phyloP scores from a whole-genome alignment of 2,888 invertebrate genomes.

The Patella depressa region DNA sequence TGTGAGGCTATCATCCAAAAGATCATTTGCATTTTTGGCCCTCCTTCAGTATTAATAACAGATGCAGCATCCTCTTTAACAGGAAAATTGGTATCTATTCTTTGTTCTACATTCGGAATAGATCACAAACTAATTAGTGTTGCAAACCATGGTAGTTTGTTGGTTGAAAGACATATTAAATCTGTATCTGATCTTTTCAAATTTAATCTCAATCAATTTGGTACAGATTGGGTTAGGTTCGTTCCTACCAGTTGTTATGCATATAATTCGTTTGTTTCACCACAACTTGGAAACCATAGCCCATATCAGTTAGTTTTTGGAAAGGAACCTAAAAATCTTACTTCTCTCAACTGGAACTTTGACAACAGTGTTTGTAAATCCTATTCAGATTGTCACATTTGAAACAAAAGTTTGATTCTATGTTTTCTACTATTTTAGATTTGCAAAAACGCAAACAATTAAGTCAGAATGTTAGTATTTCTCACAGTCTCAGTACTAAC shows the following conservation, averaged over 20 bases:
- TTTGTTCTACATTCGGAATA: not conserved
- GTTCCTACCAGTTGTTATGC: not conserved
- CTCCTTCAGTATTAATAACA: not conserved
- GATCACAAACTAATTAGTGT: not conserved
- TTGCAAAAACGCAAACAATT: not conserved
- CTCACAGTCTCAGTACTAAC: not conserved
- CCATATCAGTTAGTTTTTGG: constrained; percentile 8
- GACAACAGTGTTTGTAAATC: constrained; percentile 2
- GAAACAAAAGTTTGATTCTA: not conserved
- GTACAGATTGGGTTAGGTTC: not conserved
- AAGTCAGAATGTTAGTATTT: not conserved
- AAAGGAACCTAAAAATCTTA: not conserved
- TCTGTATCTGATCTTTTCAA: constrained; percentile 1
- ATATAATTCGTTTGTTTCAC: not conserved
- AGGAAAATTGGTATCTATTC: not conserved
- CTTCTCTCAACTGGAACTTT: constrained; percentile 2
- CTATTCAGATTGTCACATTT: not conserved
- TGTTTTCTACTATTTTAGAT: not conserved
- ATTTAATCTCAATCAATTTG: not conserved
- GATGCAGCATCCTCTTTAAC: not conserved
- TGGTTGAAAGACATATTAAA: not conserved
- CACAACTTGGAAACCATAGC: not conserved
- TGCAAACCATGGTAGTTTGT: not conserved
- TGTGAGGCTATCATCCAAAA: constrained; percentile 9
- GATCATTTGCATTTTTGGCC: constrained; percentile 1